phyloP scores from a whole-genome alignment of 2,888 invertebrate genomes.

The Hirtodrosophila cameraria region DNA sequence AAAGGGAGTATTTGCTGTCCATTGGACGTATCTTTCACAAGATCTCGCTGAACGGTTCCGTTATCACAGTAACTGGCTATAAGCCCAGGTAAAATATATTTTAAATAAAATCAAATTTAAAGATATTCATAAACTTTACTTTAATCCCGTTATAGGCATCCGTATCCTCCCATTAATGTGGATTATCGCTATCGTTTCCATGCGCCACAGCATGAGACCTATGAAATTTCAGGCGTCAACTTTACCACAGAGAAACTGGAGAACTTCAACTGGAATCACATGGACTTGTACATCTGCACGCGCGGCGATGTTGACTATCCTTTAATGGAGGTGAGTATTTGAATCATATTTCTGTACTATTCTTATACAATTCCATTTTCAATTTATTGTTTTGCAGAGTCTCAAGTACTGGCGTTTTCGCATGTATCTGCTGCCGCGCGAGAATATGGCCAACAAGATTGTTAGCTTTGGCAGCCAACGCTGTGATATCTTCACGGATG shows the following conservation, averaged over 20 bases:
- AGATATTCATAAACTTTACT: background rate
- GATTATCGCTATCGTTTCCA: constrained; percentile 96
- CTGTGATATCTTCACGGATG: constrained; percentile 92
- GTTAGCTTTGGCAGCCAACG: constrained; percentile 89
- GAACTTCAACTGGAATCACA: constrained; percentile 98
- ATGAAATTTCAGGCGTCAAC: constrained; percentile 97
- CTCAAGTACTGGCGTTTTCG: constrained; percentile 96
- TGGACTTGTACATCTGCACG: constrained; percentile 98
- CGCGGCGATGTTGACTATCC: constrained; percentile 96
- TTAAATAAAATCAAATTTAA: background rate
- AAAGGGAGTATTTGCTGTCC: constrained; percentile 93
- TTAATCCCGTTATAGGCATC: constrained; percentile 88
- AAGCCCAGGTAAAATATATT: constrained; percentile 89
- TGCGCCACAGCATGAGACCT: constrained; percentile 95
- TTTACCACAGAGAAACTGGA: constrained; percentile 97
- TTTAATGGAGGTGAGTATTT: constrained; percentile 89
- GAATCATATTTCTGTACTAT: background rate
- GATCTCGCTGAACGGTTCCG: constrained; percentile 92
- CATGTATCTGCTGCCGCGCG: constrained; percentile 93
- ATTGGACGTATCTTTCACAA: constrained; percentile 98
- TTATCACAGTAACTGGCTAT: constrained; percentile 97
- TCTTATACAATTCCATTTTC: background rate
- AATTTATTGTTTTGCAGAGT: constrained; percentile 85
- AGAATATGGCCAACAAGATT: constrained; percentile 91
- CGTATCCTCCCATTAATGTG: constrained; percentile 95